Evolutionary conservation across 2,888 invertebrate species (phyloP).

Genomic region (Hofmannophila pseudospretella): DNA sequence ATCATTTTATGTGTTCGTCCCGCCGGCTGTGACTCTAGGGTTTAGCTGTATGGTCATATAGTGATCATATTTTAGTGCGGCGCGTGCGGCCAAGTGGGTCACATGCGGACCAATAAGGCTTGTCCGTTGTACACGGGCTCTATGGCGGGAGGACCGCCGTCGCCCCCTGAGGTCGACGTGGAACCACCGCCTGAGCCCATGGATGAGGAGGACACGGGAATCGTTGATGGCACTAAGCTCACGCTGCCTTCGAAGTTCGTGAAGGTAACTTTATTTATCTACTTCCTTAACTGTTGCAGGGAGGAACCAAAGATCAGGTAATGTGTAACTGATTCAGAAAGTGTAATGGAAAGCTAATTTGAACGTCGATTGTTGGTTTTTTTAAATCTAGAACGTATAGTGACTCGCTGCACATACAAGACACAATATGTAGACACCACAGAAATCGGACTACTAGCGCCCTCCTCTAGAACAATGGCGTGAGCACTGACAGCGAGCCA

Average conservation of each 20-base stretch:
- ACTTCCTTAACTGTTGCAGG: no score
- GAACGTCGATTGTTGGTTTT: no score
- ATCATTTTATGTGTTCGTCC: conserved; percentile 3
- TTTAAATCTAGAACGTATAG: no score
- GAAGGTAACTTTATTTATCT: no score
- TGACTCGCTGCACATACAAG: no score
- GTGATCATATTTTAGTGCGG: conserved; percentile 84
- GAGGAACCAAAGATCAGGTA: no score
- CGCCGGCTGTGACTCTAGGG: neutral
- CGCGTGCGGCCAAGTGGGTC: conserved; percentile 93
- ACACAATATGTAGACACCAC: no score
- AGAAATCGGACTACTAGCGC: no score
- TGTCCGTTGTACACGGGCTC: conserved; percentile 94
- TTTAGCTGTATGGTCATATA: neutral
- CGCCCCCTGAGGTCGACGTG: conserved; percentile 81
- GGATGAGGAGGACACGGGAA: conserved; percentile 91
- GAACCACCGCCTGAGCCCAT: conserved; percentile 87
- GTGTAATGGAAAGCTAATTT: no score
- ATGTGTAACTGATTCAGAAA: no score
- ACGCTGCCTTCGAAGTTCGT: conserved; percentile 92
- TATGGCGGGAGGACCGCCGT: conserved; percentile 80
- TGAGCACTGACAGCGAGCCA: no score
- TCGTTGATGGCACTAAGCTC: conserved; percentile 96
- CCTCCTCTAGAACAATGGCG: no score
- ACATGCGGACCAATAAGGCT: conserved; percentile 96